Conservation (phyloP, 1,140 invertebrate genomes). For the Calliphora vicina region DNA sequence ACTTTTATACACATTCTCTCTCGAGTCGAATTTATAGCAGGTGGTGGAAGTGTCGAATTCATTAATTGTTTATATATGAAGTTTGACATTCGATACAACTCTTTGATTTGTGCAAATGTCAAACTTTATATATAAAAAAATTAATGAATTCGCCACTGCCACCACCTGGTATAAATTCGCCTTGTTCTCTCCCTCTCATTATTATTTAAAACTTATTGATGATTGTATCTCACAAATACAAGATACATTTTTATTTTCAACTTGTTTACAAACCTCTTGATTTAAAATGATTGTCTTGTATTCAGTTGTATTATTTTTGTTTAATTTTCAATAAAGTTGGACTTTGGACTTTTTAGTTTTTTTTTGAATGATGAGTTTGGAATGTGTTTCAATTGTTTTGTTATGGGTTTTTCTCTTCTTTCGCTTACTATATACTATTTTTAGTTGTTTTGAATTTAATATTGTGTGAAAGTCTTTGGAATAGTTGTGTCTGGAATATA, state of each 20-base stretch:
- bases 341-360: neutral
- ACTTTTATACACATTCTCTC: neutral
- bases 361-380: neutral
- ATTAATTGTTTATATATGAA: too few species aligned
- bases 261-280: constrained; percentile 4
- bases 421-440: neutral
- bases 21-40: too few species aligned
- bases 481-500: neutral
- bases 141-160: too few species aligned
- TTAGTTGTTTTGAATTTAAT: neutral
- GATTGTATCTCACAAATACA: neutral
- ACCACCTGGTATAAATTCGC: too few species aligned
- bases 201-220: neutral
- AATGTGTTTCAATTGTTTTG: neutral
- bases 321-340: neutral
- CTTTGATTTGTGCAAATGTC: too few species aligned
- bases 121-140: too few species aligned
- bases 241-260: neutral
- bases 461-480: neutral
- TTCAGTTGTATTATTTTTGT: neutral
- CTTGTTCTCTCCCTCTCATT: neutral
- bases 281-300: neutral
- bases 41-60: too few species aligned
- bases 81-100: too few species aligned
- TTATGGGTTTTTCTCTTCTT: neutral